Percentiles rank a stretch among this genome's conserved stretches.
phyloP scores from a whole-genome alignment of 2,113 vertebrate species.

The Oreotrochilus melanogaster region DNA sequence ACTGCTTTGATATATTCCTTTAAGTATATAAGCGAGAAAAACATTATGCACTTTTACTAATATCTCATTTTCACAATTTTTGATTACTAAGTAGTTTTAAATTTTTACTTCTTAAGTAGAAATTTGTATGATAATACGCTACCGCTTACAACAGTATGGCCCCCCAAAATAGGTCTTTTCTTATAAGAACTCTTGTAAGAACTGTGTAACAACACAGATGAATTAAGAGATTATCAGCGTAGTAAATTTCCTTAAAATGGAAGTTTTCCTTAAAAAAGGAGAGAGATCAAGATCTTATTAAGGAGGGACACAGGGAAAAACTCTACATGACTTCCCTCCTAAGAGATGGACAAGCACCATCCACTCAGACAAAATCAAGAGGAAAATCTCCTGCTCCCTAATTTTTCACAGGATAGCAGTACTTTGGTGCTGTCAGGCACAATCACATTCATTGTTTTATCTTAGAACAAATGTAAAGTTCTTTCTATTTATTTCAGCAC shows the following conservation, averaged over 20 bases:
- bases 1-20: not conserved
- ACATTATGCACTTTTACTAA: not conserved
- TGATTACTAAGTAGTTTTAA: not conserved
- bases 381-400: not conserved
- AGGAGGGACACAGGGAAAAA: not conserved
- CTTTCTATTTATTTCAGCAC: not conserved
- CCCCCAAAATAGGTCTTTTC: not conserved
- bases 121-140: not conserved
- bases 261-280: not conserved
- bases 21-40: constrained; percentile 8
- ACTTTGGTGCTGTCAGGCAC: not conserved
- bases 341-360: not conserved
- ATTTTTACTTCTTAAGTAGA: not conserved
- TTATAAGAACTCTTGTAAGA: not conserved
- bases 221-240: not conserved
- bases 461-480: not conserved
- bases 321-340: not conserved
- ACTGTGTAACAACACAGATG: not conserved
- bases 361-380: not conserved
- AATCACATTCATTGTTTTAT: not conserved
- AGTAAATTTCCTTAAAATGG: not conserved
- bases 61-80: not conserved
- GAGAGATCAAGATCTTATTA: not conserved
- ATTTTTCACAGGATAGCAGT: not conserved
- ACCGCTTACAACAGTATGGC: not conserved